Percentiles rank a stretch among this genome's conserved stretches.
Evolutionary conservation across 2,113 vertebrate genomes (phyloP).

Genomic region (Petromus typicus): DNA sequence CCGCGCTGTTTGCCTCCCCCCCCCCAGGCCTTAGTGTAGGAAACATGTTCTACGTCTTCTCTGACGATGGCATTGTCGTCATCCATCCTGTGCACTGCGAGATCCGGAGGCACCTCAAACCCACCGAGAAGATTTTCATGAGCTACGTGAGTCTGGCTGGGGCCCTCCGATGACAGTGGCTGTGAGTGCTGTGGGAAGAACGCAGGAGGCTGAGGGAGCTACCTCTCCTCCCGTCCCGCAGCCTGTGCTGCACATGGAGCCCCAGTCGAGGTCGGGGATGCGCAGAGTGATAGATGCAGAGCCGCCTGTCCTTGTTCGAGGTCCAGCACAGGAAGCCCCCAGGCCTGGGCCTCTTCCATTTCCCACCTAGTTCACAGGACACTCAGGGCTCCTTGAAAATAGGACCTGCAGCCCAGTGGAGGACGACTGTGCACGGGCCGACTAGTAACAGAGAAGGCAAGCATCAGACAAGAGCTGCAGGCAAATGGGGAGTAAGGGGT

Average conservation of each 20-base stretch:
- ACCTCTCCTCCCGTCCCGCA: not conserved
- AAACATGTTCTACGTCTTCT: conserved; percentile 98
- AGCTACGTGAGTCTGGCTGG: conserved; percentile 90
- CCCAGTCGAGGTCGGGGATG: not conserved
- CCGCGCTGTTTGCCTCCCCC: conserved; percentile 47
- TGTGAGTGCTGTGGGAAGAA: fast-evolving
- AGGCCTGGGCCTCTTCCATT: not conserved
- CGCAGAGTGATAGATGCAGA: not conserved
- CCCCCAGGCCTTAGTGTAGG: conserved; percentile 94
- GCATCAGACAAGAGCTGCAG: not conserved
- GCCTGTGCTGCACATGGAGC: not conserved
- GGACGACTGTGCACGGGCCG: not conserved
- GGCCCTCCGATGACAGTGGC: not conserved
- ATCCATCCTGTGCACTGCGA: conserved; percentile 95
- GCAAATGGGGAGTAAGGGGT: not conserved
- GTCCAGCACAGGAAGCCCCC: not conserved
- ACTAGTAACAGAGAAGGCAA: no score
- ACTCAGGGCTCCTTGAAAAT: not conserved
- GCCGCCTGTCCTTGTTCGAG: not conserved
- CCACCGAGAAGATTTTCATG: conserved; percentile 92
- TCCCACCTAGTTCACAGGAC: not conserved
- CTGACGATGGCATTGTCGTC: conserved; percentile 92
- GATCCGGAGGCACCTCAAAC: conserved; percentile 93
- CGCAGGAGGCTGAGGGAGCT: not conserved
- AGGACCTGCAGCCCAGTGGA: not conserved